Evolutionary conservation across 1,140 invertebrate species (phyloP).

Genomic region (Ips nitidus): DNA sequence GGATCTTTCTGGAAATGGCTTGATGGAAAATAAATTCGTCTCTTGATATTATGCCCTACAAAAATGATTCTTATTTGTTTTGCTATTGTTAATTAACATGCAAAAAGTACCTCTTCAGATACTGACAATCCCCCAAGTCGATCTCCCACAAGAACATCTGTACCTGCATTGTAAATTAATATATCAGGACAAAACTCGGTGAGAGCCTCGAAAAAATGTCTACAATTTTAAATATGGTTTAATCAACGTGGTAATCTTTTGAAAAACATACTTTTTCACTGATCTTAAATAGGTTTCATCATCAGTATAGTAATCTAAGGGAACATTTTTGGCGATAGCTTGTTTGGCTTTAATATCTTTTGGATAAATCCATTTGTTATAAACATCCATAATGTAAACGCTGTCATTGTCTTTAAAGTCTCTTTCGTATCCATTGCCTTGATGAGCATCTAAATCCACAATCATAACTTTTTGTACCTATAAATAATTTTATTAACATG

Average conservation of each 20-base stretch:
- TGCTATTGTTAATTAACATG: background rate
- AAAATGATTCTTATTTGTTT: conserved; percentile 35
- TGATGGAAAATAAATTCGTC: conserved; percentile 82
- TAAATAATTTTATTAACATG: conserved; percentile 8
- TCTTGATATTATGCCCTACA: conserved; percentile 75
- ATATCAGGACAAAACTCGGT: conserved; percentile 77
- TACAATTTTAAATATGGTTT: conserved; percentile 46
- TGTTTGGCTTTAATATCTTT: conserved; percentile 72
- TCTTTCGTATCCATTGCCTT: conserved; percentile 83
- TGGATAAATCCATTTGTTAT: conserved; percentile 82
- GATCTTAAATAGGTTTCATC: conserved; percentile 73
- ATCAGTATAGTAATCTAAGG: conserved; percentile 64
- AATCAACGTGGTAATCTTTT: background rate
- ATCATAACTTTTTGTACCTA: conserved; percentile 74
- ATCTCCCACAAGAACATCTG: conserved; percentile 79
- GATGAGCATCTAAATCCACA: conserved; percentile 86
- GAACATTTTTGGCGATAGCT: conserved; percentile 72
- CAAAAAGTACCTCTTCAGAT: conserved; percentile 57
- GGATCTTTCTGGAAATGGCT: conserved; percentile 65
- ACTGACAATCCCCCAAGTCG: conserved; percentile 71
- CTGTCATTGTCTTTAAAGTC: conserved; percentile 73
- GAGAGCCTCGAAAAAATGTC: conserved; percentile 66
- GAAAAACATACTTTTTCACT: conserved; percentile 60
- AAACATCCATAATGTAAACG: conserved; percentile 87
- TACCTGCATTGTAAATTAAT: conserved; percentile 86